Base-by-base conservation (phyloP, 2,113 vertebrate species). In the Neolamprologus caudopunctatus region DNA sequence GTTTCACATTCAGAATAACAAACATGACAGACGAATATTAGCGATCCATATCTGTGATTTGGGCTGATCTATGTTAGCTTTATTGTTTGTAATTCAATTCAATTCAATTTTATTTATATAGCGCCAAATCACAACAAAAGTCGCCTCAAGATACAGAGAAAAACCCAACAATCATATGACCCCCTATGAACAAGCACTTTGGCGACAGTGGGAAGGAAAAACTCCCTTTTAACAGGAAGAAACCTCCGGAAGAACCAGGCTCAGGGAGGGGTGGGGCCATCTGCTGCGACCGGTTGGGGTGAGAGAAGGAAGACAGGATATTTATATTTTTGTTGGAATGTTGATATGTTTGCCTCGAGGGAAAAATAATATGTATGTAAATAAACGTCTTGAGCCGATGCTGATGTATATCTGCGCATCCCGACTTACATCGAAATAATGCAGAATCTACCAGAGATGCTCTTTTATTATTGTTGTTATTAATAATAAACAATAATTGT, bases 211-310 rank as follows among this genome's bases (percentile, higher is more conserved):
- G 6, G 42, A 45, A 45, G 42, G 42, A 45, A 45, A 45, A 45
- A 45, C 42, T 45, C 42, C 42, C 42, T 45, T 45, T 45, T 45
- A 45, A 45, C 42, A 45, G 42, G 42, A 45, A 45, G 13, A 45
- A 45, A 45, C 42, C 3, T 45, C 42, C 6, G 0, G 2, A 0
- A 45, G 13, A 45, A 45, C 42, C 42, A 16, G 42, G 42, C 42
- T 45, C 42, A 45, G 42, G 42, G 42, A 45, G 42, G 42, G 42
- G 42, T 13, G 42, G 13, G 3, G 42, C 42, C 42, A 45, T 45
- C 42, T 45, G 42, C 42, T 45, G 42, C 0, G 42, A 45, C 0
- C 0, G 0, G 13, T 45, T 45, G 13, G 42, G 13, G 42, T 0
- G 13, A 45, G 6, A 45, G 42, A 45, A 45, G 42, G 0, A 45